Evolutionary conservation across 64 coral and sea anemone species (phyloP).

Genomic region (Pocillopora damicornis): DNA sequence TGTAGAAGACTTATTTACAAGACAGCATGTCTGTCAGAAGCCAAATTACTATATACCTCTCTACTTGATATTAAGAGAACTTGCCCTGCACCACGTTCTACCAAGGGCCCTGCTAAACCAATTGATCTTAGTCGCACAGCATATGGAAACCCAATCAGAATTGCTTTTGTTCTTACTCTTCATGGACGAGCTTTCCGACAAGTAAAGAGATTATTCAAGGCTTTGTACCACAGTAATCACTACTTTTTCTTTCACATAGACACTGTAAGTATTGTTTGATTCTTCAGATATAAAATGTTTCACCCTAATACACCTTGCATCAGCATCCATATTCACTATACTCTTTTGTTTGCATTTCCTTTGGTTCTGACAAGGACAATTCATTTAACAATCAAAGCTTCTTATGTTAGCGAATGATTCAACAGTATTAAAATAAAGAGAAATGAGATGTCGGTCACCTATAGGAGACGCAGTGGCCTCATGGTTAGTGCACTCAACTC

Average conservation of each 20-base stretch:
- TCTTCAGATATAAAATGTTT: neutral
- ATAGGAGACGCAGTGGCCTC: too few relatives aligned
- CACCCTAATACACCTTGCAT: too few relatives aligned
- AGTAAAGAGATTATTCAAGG: slow-evolving; percentile 90
- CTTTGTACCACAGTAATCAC: slow-evolving; percentile 83
- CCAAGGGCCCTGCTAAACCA: slow-evolving; percentile 56
- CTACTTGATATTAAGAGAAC: slow-evolving; percentile 57
- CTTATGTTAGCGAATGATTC: too few relatives aligned
- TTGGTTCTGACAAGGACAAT: too few relatives aligned
- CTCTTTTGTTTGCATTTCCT: too few relatives aligned
- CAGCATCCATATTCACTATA: too few relatives aligned
- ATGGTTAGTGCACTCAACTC: too few relatives aligned
- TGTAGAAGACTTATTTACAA: slow-evolving; percentile 88
- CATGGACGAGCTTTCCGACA: slow-evolving; percentile 92
- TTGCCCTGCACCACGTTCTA: slow-evolving; percentile 64
- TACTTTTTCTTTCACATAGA: slow-evolving; percentile 99
- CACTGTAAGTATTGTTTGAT: slow-evolving; percentile 64
- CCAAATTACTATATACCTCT: slow-evolving; percentile 66
- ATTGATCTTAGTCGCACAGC: slow-evolving; percentile 37
- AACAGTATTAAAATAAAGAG: too few relatives aligned
- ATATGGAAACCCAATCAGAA: slow-evolving; percentile 78
- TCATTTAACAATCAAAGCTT: too few relatives aligned
- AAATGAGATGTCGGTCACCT: too few relatives aligned
- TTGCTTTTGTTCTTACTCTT: slow-evolving; percentile 73
- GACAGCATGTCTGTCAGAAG: slow-evolving; percentile 82